Base-by-base conservation (phyloP, 2,113 vertebrate species). In the Solea solea region DNA sequence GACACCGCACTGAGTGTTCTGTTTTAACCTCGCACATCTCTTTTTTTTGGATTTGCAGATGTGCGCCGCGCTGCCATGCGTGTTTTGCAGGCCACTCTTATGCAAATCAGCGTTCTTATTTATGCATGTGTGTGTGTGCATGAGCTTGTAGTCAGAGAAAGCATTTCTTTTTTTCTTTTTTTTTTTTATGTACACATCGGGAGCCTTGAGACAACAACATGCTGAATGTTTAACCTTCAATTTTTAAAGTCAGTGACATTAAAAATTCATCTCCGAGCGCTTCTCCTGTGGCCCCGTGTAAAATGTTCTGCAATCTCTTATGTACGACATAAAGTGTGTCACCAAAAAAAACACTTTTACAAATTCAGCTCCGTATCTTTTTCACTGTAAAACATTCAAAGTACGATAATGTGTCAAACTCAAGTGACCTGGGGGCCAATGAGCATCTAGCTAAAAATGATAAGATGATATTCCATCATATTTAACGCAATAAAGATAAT, bases 231-330 rank as follows among this genome's bases (percentile, higher is more conserved):
- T 34, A 34, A 34, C 34, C 9, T 14, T 64, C 1, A 55, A 69
- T 81, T 68, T 69, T 69, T 82, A 56, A 78, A 78, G 59, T 21
- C 58, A 7, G 1, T 8, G 27, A 42, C 62, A 76, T 48, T 8
- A 61, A 78, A 73, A 50, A 45, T 57, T 8, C 0, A 61, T 81
- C 66, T 27, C 9, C n/a, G 40, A 39, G 34, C 44, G 64, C 27
- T 64, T 51, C 0, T 60, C 14, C 10, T 25, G 28, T 41, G 64
- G 64, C 50, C 15, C 14, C 16, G 28, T 34, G 60, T 69, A 46
- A 61, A 64, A 72, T 41, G 64, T 62, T 46, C 48, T 48, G 60
- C 21, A 6, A 21, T 8, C 50, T 25, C 13, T n/a, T 8, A 7
- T n/a, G 15, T 50, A 4, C 15, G 7, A 15, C 4, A 50, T n/a